Base-by-base conservation (phyloP, 2,888 invertebrate species). In the Epistrophe grossulariae region DNA sequence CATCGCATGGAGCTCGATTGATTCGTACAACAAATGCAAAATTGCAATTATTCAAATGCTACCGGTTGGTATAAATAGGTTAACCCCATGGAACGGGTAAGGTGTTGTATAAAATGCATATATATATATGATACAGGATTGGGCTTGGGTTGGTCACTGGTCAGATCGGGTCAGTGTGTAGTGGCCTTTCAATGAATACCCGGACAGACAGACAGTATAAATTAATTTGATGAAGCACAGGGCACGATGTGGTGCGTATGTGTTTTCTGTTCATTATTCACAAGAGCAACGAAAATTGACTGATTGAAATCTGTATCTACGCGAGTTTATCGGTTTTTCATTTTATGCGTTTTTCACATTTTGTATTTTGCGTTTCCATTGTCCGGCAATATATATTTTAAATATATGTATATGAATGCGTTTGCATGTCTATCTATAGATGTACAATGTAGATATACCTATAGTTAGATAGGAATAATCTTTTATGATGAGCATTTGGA, bases 11-110 rank as follows among this genome's bases (percentile, higher is more conserved):
- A 62, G 68, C 73, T 78, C 78, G 80, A 85, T 81, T 81, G 85
- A 85, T 85, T 85, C 85, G 81, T 60, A 85, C 78, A 85, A 78
- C 78, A 85, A 85, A 85, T 81, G 70, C 85, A 74, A 78, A 85
- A 81, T 85, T 74, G 85, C 85, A 85, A 85, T 85, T 85, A 85
- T 85, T 85, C 85, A 85, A 85, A 85, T 85, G 81, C 85, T 81
- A 60, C 74, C 78, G 85, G 85, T 81, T 78, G 66, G 45, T 76
- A 79, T 79, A n/a, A n/a, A n/a, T n/a, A 74, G 80, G 60, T 60
- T 43, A 11, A 19, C 17, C 24, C 0, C 15, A 48, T 59, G 79
- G 74, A 5, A 19, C 4, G 15, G 9, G 55, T 55, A 15, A n/a
- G 28, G 17, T 55, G 24, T 10, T 55, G 2, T 31, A 6, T 31